These are phyloP conservation scores for Orientallactaga bullata DNA, from an alignment of 2,113 vertebrate genomes.

Conservation along the genomic window DNA sequence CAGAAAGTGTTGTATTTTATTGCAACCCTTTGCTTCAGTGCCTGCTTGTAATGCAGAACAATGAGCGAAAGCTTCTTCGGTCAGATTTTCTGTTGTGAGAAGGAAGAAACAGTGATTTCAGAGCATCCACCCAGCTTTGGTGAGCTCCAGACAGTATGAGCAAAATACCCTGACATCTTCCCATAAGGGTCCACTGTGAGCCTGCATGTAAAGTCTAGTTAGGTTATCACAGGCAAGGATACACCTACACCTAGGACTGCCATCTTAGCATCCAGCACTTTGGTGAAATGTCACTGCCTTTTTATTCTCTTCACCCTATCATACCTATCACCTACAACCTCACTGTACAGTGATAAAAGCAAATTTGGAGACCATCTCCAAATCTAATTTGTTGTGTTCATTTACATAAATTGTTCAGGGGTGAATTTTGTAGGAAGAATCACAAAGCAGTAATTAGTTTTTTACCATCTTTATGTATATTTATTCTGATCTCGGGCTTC, in stretches of 20 bases:
- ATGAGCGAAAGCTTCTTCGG: constrained; percentile 20
- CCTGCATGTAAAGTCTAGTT: not conserved
- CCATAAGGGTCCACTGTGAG: not conserved
- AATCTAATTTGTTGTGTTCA: not conserved
- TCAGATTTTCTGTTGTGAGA: constrained; percentile 21
- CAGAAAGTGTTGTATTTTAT: constrained; percentile 16
- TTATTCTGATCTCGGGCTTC: constrained; percentile 5
- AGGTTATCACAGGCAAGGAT: not conserved
- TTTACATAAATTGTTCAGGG: not conserved
- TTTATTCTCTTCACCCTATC: not conserved
- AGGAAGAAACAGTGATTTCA: not conserved
- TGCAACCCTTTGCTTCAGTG: not conserved
- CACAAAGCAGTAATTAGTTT: not conserved
- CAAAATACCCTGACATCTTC: not conserved
- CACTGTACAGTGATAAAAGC: not conserved
- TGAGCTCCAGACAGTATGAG: not conserved
- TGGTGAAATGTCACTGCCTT: not conserved
- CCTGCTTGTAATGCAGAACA: constrained; percentile 30
- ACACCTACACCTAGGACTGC: not conserved
- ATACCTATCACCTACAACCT: not conserved
- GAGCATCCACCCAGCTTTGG: not conserved
- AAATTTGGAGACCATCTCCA: not conserved
- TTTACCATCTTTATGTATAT: constrained; percentile 2
- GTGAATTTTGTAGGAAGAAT: not conserved
- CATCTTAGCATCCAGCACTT: not conserved